Base-by-base conservation (phyloP, 2,797 vertebrate genomes). In the Crenichthys baileyi region DNA sequence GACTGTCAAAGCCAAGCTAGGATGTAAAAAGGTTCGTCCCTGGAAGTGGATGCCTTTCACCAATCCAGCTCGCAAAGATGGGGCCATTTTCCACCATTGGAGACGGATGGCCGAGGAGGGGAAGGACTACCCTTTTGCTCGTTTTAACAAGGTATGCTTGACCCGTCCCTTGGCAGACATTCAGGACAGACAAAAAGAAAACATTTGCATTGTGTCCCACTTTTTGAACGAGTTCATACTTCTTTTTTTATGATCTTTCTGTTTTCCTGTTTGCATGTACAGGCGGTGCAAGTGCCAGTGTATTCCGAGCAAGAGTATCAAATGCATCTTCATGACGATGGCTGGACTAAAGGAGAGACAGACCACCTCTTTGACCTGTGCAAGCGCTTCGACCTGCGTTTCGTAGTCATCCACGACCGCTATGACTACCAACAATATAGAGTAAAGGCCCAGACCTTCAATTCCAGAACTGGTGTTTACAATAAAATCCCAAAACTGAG, bases 21-120 rank as follows among this genome's bases (percentile, higher is more conserved):
- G 98, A 68, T 99, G 98, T 90, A 99, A 99, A 95, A 98, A 97
- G 78, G 98, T 99, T 26, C 96, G 98, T 4, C 98, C 98, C 22
- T 99, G 98, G 98, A 99, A 99, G 76, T 99, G 98, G 98, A 99
- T 99, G 98, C 98, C 98, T 7, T 99, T 99, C 84, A 97, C 97
- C 58, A 99, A 99, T 91, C 98, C 98, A 36, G 98, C 98, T 0
- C 96, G 98, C 60, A 98, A 97, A 88, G 98, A 99, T 50, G 98
- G 98, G 6, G 98, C 98, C 0, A 98, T 99, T 93, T 99, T 99
- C 89, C 97, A 98, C 92, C 98, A 99, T 93, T 99, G 98, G 98
- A 96, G 98, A 88, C 97, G 98, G 72, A 96, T 97, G 56, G 97
- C 97, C 16, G 98, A 99, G 80, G 98, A 99, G 88, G 98, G 98